Base-by-base conservation (phyloP, 1,140 invertebrate species). In the Eueides isabella region DNA sequence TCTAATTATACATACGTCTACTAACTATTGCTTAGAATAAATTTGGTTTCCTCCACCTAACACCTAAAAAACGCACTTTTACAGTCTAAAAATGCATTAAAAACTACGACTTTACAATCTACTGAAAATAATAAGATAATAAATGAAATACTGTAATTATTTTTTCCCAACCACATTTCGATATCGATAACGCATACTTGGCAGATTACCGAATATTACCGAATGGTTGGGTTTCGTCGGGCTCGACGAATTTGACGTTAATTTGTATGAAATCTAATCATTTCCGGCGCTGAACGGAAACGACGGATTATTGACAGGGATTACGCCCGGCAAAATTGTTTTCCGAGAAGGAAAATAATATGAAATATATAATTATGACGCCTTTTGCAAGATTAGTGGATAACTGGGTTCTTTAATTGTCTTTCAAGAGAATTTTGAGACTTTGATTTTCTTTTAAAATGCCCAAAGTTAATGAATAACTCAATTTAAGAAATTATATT, bases 191-290 rank as follows among this genome's bases (percentile, higher is more conserved):
- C 55, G 44, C 28, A 38, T 70, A 35, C 68, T 16, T 70, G 61
- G 28, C 68, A 63, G 68, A 70, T 70, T 33, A 70, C 68, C 33
- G 68, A 70, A 41, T 70, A 63, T 41, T 62, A 69, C 71, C 14
- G 16, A 29, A 33, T 67, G 26, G 31, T 33, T 67, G 44, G 64
- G 48, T 41, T 73, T 41, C 66, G 61, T 62, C 61, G 61, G 30
- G 28, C 61, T 69, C 67, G 26, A 33, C 67, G 67, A 69, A 74
- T 68, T 73, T 41, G 71, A 73, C 71, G 55, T 63, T 73, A 73
- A 73, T 73, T 73, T 61, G 65, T 62, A 61, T 38, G 71, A 67
- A 67, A 73, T 73, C 71, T 67, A 73, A 73, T 73, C 71, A 73
- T 73, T 73, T 73, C 71, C 65, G 71, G 61, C 65, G 65, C 14